Base-by-base conservation (phyloP, 2,797 vertebrate species). In the Varecia variegata region DNA sequence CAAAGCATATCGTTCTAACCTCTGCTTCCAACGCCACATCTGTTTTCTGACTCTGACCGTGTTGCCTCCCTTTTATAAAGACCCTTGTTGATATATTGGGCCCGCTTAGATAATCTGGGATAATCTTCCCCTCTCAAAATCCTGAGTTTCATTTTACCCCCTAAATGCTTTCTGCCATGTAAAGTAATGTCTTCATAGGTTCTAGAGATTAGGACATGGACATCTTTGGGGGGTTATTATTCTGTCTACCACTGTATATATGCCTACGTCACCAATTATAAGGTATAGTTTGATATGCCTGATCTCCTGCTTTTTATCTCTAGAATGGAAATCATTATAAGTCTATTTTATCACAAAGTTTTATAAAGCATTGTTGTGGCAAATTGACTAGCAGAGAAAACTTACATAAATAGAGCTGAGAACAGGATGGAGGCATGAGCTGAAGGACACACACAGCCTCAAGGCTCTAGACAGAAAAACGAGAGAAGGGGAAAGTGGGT, bases 341-440 rank as follows among this genome's bases (percentile, higher is more conserved):
- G 71, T 40, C 1, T 91, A 50, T 52, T 91, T 93, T 32, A 73
- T 38, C 60, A 38, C 14, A 58, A 30, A 38, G 38, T 86, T 94
- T 93, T 74, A 35, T 18, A 86, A 76, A 76, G 56, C 18, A 32
- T 52, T 68, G 5, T 20, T 45, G 45, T 58, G 17, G 14, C 35
- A 79, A 88, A 45, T 23, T 68, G 27, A 79, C 0, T 35, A 40
- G 54, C 43, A 84, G 20, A 76, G 54, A 50, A 90, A 45, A 82
- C 3, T 68, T 38, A 76, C 45, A 70, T 60, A 81, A 30, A 5
- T 20, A 85, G 25, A 52, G 14, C 13, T 21, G 23, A 73, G n/a
- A 70, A 82, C 25, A 89, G 60, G 56, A 68, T 32, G 40, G 6
- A 43, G n/a, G 38, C 45, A 0, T 10, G 56, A 50, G 4, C 17